Base-by-base conservation (phyloP, 2,888 invertebrate genomes). In the Callyntrura guangdongensis region DNA sequence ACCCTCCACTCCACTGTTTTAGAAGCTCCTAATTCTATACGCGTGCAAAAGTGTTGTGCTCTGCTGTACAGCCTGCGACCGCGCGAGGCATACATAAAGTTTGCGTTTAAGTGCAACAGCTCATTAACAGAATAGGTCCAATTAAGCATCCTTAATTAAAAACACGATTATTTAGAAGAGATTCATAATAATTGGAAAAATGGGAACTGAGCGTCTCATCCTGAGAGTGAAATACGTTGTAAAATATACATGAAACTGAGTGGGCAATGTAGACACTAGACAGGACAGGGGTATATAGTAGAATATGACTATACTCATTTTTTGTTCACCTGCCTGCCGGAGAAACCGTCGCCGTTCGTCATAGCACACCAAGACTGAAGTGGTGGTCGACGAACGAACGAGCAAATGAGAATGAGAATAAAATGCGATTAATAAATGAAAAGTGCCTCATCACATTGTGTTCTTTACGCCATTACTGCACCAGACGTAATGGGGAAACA, bases 91-190 rank as follows among this genome's bases (percentile, higher is more conserved):
- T 83, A 74, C 74, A 89, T 83, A 83, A 72, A 89, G 83, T 89
- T 89, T 89, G 83, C 61, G 89, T 74, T 87, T 83, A 89, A 89
- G 89, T 84, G 84, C 89, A 89, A 84, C 89, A 89, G 77, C 89
- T 84, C 89, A 89, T 89, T 89, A 89, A 84, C 83, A 77, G 84
- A 89, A 89, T 89, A 56, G 84, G 77, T 84, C 89, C 84, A 89
- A 89, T 89, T 89, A 89, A 84, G 89, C 79, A 89, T 89, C 79
- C 89, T 83, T 84, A 84, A 89, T 89, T 84, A 89, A 89, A 89
- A 89, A 89, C 89, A 74, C 83, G 74, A 79, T 64, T 69, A 82
- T 69, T 88, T 88, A 72, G 82, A 83, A 49, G 74, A 74, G 89
- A 89, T 89, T 89, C 83, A 56, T 83, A 89, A 83, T 89, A 89